Evolutionary conservation across 2,113 vertebrate genomes (phyloP).

Genomic region (Ancistrus triradiatus): DNA sequence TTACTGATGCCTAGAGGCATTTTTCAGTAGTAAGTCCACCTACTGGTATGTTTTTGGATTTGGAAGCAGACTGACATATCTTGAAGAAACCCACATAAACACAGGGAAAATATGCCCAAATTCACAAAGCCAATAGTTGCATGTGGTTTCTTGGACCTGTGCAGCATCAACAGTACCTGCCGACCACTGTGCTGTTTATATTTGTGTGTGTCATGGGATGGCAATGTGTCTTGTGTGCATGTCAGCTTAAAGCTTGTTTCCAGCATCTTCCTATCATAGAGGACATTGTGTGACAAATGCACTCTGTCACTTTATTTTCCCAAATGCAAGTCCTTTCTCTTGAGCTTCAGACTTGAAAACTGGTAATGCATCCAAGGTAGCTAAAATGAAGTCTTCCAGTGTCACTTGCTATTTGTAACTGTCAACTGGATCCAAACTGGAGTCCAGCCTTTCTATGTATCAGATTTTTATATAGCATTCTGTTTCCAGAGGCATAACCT

Average conservation of each 20-base stretch:
- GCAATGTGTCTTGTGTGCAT: conserved; percentile 22
- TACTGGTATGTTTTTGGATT: no score
- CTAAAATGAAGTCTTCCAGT: conserved; percentile 4
- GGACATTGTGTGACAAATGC: conserved; percentile 42
- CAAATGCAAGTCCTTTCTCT: conserved; percentile 15
- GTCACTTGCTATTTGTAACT: conserved; percentile 15
- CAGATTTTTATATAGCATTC: no score
- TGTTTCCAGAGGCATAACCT: background rate
- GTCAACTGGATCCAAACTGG: background rate
- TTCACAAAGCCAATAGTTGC: no score
- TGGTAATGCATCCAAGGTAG: conserved; percentile 12
- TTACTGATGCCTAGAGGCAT: no score
- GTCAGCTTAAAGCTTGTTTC: conserved; percentile 36
- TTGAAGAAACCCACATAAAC: no score
- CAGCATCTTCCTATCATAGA: conserved; percentile 38
- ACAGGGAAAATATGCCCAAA: no score
- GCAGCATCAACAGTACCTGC: no score
- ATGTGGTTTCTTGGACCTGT: no score
- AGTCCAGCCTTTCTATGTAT: background rate
- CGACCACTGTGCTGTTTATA: background rate
- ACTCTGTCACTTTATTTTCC: conserved; percentile 34
- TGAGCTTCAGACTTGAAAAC: conserved; percentile 2
- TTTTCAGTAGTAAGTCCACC: no score
- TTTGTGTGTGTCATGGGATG: conserved; percentile 15
- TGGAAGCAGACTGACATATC: no score